These are phyloP conservation scores for Catharus fuscescens DNA, from an alignment of 2,113 vertebrate species.

Conservation along the genomic window DNA sequence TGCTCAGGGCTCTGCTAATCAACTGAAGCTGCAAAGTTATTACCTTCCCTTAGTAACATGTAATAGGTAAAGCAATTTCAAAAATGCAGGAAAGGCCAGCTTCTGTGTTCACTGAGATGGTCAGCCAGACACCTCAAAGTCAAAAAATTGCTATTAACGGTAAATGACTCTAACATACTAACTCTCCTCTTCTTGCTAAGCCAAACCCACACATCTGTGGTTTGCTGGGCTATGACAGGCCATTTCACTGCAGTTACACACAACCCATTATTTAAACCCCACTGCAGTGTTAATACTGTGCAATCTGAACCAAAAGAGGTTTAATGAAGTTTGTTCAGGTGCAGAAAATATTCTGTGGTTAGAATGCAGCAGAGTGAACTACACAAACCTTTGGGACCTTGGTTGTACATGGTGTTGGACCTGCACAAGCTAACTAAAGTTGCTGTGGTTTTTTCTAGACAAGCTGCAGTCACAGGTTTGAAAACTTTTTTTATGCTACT, in stretches of 20 bases:
- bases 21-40: neutral
- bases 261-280: neutral
- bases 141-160: neutral
- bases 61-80: neutral
- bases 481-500: neutral
- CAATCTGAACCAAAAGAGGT: neutral
- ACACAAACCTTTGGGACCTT: neutral
- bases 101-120: rapidly evolving
- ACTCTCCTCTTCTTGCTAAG: neutral
- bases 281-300: neutral
- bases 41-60: neutral
- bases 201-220: neutral
- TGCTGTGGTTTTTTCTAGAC: neutral
- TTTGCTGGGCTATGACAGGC: neutral
- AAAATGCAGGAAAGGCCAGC: neutral
- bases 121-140: neutral
- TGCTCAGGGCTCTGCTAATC: neutral
- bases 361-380: neutral
- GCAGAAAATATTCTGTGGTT: neutral
- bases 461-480: neutral
- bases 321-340: neutral
- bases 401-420: neutral
- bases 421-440: neutral
- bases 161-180: neutral
- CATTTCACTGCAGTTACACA: constrained; percentile 2